These are phyloP conservation scores for Drosophila nikananu DNA, from an alignment of 1,140 invertebrate genomes.

Conservation along the genomic window DNA sequence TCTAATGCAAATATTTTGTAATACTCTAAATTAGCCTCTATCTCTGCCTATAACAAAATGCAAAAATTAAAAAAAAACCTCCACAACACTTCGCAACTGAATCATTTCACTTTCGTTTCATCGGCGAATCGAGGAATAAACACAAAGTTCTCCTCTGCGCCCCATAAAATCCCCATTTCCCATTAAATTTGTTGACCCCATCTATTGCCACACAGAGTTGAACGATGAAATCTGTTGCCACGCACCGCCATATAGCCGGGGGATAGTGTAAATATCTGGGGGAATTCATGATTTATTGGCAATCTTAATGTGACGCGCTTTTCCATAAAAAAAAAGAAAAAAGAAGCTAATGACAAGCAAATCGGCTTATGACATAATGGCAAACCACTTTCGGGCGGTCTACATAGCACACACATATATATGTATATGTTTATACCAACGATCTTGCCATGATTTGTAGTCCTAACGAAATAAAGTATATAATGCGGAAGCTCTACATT, in stretches of 20 bases:
- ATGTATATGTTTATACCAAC: not conserved
- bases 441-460: conserved; percentile 63
- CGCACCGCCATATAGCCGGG: conserved; percentile 3
- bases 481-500: conserved; percentile 59
- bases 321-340: conserved; percentile 11
- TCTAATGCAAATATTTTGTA: not conserved
- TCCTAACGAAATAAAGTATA: conserved; percentile 36
- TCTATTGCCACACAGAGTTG: conserved; percentile 50
- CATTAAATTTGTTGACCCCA: conserved; percentile 33
- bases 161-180: conserved; percentile 15
- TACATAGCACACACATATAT: conserved; percentile 11
- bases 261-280: conserved; percentile 42
- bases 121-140: conserved; percentile 23
- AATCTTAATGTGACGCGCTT: conserved; percentile 55
- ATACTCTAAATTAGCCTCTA: not conserved
- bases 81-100: not conserved
- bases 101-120: conserved; percentile 27
- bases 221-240: conserved; percentile 39
- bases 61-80: not conserved
- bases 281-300: conserved; percentile 72
- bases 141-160: conserved; percentile 20
- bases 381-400: conserved; percentile 40
- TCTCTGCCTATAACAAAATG: not conserved
- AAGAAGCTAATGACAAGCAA: conserved; percentile 66
- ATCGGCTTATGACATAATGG: conserved; percentile 80